phyloP scores from a whole-genome alignment of 2,113 vertebrate species.

The Aviceda subcristata region DNA sequence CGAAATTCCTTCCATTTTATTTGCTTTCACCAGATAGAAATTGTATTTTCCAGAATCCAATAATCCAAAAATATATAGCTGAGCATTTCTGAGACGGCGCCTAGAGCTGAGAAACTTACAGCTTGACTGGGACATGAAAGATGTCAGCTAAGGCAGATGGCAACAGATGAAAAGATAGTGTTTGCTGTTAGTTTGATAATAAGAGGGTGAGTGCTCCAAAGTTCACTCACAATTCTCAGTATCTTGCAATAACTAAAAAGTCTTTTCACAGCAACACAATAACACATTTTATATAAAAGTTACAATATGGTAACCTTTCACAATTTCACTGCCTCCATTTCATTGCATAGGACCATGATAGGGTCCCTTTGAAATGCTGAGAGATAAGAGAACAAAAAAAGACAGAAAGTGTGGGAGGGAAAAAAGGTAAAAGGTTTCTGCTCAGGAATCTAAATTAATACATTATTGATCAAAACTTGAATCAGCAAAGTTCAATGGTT shows the following conservation, averaged over 20 bases:
- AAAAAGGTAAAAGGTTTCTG: neutral
- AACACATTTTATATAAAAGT: slow-evolving; percentile 22
- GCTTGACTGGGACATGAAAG: neutral
- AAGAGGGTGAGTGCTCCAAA: neutral
- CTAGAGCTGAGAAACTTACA: neutral
- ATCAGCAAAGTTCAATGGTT: slow-evolving; percentile 24
- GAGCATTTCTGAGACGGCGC: neutral
- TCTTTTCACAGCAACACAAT: slow-evolving; percentile 37
- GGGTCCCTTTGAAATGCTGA: neutral
- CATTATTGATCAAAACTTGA: slow-evolving; percentile 30
- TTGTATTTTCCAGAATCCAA: neutral
- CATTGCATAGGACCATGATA: neutral
- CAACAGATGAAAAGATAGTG: neutral
- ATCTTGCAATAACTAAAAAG: slow-evolving; percentile 6
- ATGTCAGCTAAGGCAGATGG: neutral
- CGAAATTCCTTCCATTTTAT: neutral
- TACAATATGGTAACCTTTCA: slow-evolving; percentile 29
- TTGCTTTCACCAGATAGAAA: neutral
- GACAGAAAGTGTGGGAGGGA: neutral
- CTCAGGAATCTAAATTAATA: slow-evolving; percentile 5
- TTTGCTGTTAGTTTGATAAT: slow-evolving; percentile 39
- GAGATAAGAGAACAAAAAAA: neutral
- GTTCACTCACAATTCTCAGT: neutral
- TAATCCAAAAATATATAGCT: neutral
- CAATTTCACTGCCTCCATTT: slow-evolving; percentile 2